Base-by-base conservation (phyloP, 2,888 invertebrate species). In the Synergus laeviventris region DNA sequence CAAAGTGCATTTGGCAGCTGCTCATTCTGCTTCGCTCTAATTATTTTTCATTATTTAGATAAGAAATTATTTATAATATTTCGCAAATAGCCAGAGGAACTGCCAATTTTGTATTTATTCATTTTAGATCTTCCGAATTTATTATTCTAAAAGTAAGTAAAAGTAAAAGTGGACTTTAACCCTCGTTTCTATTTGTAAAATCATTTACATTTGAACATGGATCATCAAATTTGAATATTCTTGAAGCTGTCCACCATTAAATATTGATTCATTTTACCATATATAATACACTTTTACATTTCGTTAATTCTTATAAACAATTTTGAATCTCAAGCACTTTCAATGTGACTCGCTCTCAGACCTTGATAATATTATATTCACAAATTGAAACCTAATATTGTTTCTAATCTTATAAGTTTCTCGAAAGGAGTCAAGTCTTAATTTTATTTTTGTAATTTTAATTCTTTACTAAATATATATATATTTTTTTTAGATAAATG, bases 1-100 rank as follows among this genome's bases (percentile, higher is more conserved):
- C 45, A 70, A 49, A 70, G 49, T 70, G 31, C 70, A 70, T 70
- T 70, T 70, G 49, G 45, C 45, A 70, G n/a, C 70, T 70, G 45
- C 49, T 45, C n/a, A 49, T 45, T 49, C 16, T 4, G 31, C 45
- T 49, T 31, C 12, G 70, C 70, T 70, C 70, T 31, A 49, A 70
- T 70, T 70, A 49, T 70, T 70, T 45, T 21, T 70, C 11, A 16
- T 31, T 24, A 7, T 24, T 31, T 9, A 16, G 16, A 70, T n/a
- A 49, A 49, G 39, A 64, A 16, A 11, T 21, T 64, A n/a, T 39
- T 64, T 39, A 1, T 9, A 39, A 64, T 2, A 64, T 39, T 42
- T 38, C 16, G 42, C 12, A 42, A 64, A 42, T 64, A 42, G 1
- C 38, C 39, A 18, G 11, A 62, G 38, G 9, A 36, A 39, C 18